Conservation (phyloP, 2,888 invertebrate species). For the Laothoe populi region DNA sequence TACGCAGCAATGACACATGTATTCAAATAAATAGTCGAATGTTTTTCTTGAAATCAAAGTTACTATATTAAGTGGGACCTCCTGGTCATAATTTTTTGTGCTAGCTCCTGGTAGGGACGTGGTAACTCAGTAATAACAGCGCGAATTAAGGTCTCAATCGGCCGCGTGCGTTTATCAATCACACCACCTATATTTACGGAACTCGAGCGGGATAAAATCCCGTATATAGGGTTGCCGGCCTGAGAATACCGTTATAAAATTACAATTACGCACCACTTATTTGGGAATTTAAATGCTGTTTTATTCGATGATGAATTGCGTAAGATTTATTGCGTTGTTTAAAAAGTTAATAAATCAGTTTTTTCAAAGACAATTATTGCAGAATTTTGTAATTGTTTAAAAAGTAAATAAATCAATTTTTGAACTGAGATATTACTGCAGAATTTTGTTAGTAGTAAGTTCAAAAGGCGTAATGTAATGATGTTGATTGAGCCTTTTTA, state of each 20-base stretch:
- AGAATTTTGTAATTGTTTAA: no score
- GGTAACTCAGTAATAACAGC: slow-evolving; percentile 62
- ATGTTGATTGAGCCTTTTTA: no score
- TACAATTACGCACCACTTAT: slow-evolving; percentile 22
- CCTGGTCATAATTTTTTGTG: background rate
- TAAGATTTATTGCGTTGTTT: slow-evolving; percentile 5
- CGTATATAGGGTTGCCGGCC: slow-evolving; percentile 28
- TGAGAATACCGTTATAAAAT: slow-evolving; percentile 32
- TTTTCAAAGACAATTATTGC: no score
- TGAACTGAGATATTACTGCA: no score
- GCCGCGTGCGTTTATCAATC: slow-evolving; percentile 65
- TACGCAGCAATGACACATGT: no score
- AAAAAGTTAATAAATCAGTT: no score
- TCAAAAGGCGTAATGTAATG: no score
- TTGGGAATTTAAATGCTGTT: slow-evolving; percentile 11
- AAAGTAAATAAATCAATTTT: no score
- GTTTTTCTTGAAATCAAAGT: no score
- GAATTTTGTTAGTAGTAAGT: no score
- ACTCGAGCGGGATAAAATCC: slow-evolving; percentile 35
- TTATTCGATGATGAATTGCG: slow-evolving; percentile 4
- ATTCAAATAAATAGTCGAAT: background rate
- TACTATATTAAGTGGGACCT: background rate
- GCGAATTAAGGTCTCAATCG: slow-evolving; percentile 71
- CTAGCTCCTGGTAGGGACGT: slow-evolving; percentile 42
- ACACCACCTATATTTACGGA: slow-evolving; percentile 53